phyloP scores from a whole-genome alignment of 2,797 vertebrate species.

The Poecilia picta region DNA sequence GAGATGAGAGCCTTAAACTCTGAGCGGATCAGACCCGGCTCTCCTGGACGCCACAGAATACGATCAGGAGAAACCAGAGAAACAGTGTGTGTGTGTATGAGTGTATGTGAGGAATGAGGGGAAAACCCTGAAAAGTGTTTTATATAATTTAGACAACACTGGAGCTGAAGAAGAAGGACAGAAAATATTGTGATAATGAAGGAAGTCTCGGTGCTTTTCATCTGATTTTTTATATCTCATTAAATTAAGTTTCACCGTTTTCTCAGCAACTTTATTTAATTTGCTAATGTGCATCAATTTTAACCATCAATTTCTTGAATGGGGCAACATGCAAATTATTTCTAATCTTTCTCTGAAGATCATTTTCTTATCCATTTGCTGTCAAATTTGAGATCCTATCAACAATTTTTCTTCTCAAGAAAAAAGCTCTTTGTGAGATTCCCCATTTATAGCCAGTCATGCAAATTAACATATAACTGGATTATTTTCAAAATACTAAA shows the following conservation, averaged over 20 bases:
- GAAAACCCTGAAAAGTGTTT: conserved; percentile 28
- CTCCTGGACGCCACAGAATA: conserved; percentile 69
- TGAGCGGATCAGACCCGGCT: conserved; percentile 71
- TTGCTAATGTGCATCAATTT: neutral
- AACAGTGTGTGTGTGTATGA: conserved; percentile 7
- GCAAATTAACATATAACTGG: neutral
- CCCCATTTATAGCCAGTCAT: neutral
- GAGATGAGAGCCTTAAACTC: conserved; percentile 63
- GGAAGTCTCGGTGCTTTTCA: neutral
- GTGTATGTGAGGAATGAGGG: conserved; percentile 22
- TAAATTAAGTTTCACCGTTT: neutral
- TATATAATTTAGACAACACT: conserved; percentile 1
- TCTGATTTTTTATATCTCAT: neutral
- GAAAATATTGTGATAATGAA: neutral
- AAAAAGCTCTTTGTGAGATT: neutral
- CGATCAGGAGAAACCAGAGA: conserved; percentile 59
- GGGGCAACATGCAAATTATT: neutral
- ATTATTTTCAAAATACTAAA: neutral
- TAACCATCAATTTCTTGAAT: neutral
- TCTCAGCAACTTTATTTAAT: neutral
- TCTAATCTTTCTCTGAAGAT: neutral
- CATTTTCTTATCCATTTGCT: neutral
- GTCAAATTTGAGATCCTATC: neutral
- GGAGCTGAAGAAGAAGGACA: conserved; percentile 11
- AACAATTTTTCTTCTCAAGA: neutral